Evolutionary conservation across 2,797 vertebrate species (phyloP).

Genomic region (Babyrousa celebensis): DNA sequence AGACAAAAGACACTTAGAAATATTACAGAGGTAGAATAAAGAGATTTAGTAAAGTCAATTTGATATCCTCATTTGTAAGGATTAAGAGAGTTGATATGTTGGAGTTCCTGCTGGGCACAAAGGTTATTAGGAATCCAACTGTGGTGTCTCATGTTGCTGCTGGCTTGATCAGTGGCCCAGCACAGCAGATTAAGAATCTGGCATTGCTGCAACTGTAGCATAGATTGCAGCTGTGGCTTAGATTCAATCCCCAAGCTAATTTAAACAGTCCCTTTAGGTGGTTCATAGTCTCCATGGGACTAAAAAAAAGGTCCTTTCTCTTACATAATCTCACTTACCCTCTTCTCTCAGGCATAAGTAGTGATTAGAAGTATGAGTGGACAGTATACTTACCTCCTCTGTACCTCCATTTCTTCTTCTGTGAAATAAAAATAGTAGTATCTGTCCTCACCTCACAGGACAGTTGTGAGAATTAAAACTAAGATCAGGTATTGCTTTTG

Average conservation of each 20-base stretch:
- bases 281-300: background rate
- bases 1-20: background rate
- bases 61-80: background rate
- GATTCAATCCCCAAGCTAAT: too few relatives aligned
- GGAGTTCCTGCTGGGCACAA: background rate
- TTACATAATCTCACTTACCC: background rate
- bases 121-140: too few relatives aligned
- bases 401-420: background rate
- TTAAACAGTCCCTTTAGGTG: too few relatives aligned
- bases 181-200: too few relatives aligned
- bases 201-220: too few relatives aligned
- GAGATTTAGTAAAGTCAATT: background rate
- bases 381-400: background rate
- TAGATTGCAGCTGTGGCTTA: too few relatives aligned
- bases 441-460: background rate
- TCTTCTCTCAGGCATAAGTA: conserved; percentile 10
- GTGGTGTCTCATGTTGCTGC: too few relatives aligned
- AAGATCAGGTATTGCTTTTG: background rate
- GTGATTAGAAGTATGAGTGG: background rate
- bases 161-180: too few relatives aligned
- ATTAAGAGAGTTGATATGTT: background rate
- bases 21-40: background rate
- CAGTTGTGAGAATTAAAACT: background rate
- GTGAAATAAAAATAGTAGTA: background rate
- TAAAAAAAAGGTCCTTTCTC: background rate